phyloP scores from a whole-genome alignment of 2,888 invertebrate genomes.

The Cryptops parisi region DNA sequence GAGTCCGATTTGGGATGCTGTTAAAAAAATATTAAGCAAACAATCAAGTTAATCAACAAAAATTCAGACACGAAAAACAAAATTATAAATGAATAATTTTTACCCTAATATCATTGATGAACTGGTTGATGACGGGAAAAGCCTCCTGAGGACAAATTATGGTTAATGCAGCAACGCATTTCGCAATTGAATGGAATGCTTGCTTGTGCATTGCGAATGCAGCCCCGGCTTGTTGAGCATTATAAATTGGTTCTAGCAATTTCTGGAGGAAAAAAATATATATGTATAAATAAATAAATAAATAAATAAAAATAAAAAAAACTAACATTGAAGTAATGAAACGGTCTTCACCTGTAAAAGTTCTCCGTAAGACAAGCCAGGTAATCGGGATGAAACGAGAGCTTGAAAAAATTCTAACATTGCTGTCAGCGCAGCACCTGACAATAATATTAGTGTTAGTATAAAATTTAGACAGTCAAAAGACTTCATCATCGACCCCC shows the following conservation, averaged over 20 bases:
- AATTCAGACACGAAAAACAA: too few relatives aligned
- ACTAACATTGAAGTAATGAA: background rate
- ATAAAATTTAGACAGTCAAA: background rate
- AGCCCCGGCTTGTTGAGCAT: constrained; percentile 14
- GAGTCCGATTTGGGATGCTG: constrained; percentile 52
- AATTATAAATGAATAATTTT: too few relatives aligned
- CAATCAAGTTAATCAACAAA: background rate
- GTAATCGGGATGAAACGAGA: constrained; percentile 60
- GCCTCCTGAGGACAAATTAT: constrained; percentile 60
- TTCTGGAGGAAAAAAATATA: constrained; percentile 22
- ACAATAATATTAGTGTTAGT: constrained; percentile 6
- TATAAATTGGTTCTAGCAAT: constrained; percentile 32
- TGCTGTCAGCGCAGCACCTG: constrained; percentile 76
- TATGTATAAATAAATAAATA: background rate
- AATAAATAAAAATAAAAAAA: background rate
- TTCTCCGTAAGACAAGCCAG: constrained; percentile 64
- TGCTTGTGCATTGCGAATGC: constrained; percentile 27
- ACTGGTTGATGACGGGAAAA: constrained; percentile 35
- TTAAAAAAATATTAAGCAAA: constrained; percentile 30
- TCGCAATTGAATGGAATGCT: constrained; percentile 90
- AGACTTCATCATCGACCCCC: constrained; percentile 10
- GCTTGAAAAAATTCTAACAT: constrained; percentile 86
- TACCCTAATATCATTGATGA: constrained; percentile 23
- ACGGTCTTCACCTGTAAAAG: constrained; percentile 38
- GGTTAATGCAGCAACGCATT: constrained; percentile 88